A percentile compares a stretch with the other conserved stretches of the same genome.
Conservation (phyloP, 2,797 vertebrate genomes). For the Loris lydekkerianus region DNA sequence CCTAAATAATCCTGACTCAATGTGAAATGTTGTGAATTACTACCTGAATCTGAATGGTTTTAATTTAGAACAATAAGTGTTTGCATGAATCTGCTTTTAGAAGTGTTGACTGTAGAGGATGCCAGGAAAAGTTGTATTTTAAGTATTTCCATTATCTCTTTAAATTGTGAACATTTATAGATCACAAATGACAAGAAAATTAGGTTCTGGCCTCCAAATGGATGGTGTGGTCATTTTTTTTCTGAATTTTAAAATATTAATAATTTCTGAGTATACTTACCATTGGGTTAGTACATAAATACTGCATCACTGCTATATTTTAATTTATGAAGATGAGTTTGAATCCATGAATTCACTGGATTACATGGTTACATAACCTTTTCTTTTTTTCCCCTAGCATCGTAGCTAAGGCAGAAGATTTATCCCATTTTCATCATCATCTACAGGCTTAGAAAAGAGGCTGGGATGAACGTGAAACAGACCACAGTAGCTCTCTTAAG, state of each 20-base stretch:
- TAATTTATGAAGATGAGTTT: conserved; percentile 57
- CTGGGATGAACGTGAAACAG: conserved; percentile 32
- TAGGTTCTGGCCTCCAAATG: conserved; percentile 58
- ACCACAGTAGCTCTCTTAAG: conserved; percentile 8
- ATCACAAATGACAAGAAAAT: conserved; percentile 50
- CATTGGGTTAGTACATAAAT: conserved; percentile 61
- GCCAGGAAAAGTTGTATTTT: conserved; percentile 54
- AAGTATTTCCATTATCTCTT: conserved; percentile 65
- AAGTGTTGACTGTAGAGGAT: conserved; percentile 22
- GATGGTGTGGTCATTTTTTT: conserved; percentile 54
- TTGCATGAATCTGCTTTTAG: conserved; percentile 65
- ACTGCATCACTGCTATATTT: conserved; percentile 37
- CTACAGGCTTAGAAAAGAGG: conserved; percentile 38
- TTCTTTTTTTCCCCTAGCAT: conserved; percentile 73
- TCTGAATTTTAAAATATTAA: conserved; percentile 70
- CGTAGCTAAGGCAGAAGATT: conserved; percentile 78
- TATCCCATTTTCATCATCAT: conserved; percentile 44
- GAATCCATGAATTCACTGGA: neutral
- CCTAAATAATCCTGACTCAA: conserved; percentile 66
- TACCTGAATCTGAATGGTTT: conserved; percentile 61
- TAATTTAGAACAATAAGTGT: conserved; percentile 69
- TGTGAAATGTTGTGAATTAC: conserved; percentile 64
- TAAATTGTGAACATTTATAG: conserved; percentile 59
- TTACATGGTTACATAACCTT: conserved; percentile 44
- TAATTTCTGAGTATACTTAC: conserved; percentile 68